Percentiles rank a stretch among this genome's conserved stretches.
Evolutionary conservation across 2,888 invertebrate genomes (phyloP).

Genomic region (Melikaiella ostensackeni): DNA sequence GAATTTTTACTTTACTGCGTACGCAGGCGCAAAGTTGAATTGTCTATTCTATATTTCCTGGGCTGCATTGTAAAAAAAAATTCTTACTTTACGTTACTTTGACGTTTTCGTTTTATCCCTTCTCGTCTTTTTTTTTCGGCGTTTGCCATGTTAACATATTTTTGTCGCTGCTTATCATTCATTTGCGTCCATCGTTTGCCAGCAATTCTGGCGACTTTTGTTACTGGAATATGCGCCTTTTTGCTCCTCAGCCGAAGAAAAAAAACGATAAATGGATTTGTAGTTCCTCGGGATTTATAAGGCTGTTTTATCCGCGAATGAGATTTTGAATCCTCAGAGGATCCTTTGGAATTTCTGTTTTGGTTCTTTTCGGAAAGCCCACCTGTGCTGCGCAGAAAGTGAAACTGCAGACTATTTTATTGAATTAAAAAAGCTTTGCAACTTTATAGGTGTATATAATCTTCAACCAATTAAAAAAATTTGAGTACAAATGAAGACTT

Average conservation of each 20-base stretch:
- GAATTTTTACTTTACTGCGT: too few species aligned
- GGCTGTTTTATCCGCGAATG: background rate
- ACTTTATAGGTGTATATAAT: background rate
- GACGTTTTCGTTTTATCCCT: conserved; percentile 54
- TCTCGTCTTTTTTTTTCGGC: conserved; percentile 68
- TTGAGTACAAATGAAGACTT: too few species aligned
- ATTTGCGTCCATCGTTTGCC: conserved; percentile 70
- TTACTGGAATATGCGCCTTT: conserved; percentile 65
- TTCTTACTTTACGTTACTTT: background rate
- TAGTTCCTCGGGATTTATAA: conserved; percentile 52
- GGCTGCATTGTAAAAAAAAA: too few species aligned
- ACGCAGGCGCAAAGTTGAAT: too few species aligned
- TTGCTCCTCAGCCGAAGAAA: conserved; percentile 66
- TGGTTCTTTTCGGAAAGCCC: conserved; percentile 43
- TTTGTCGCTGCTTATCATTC: conserved; percentile 65
- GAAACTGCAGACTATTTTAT: conserved; percentile 53
- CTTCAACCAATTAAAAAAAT: too few species aligned
- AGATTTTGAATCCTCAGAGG: background rate
- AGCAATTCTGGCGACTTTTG: conserved; percentile 68
- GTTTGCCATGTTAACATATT: conserved; percentile 70
- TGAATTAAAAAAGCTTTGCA: background rate
- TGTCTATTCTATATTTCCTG: too few species aligned
- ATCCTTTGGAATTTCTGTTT: conserved; percentile 34
- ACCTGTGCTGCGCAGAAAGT: conserved; percentile 64
- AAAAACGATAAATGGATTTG: conserved; percentile 73